Evolutionary conservation across 2,113 vertebrate genomes (phyloP).

Genomic region (Caloenas nicobarica): DNA sequence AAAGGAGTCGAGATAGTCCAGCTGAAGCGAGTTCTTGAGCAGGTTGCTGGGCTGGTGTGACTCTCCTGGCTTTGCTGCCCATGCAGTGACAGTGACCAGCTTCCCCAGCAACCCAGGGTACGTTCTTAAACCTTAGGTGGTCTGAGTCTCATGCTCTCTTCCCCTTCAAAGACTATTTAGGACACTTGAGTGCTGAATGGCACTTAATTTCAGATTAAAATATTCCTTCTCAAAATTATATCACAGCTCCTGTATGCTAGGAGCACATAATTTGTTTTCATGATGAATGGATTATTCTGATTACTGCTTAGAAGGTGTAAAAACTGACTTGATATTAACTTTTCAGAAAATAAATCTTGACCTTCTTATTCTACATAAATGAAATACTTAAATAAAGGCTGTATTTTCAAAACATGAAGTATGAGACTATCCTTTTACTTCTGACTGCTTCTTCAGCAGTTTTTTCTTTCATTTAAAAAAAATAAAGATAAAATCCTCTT

Average conservation of each 20-base stretch:
- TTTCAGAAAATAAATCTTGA: neutral
- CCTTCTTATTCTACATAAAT: neutral
- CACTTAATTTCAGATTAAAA: neutral
- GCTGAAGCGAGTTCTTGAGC: neutral
- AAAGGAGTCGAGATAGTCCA: rapidly evolving
- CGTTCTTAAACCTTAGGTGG: rapidly evolving
- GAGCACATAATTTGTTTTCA: neutral
- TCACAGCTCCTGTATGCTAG: neutral
- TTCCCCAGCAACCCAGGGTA: neutral
- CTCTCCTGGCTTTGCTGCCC: neutral
- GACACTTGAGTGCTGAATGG: neutral
- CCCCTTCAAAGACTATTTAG: neutral
- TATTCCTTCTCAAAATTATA: neutral
- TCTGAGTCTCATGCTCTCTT: rapidly evolving
- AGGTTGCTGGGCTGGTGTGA: neutral
- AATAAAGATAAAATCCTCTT: rapidly evolving
- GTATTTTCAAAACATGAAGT: neutral
- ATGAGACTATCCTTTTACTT: neutral
- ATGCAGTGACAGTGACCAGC: neutral
- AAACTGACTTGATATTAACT: neutral
- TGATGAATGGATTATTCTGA: neutral
- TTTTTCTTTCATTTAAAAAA: neutral
- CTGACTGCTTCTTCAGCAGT: neutral
- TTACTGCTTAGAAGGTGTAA: neutral
- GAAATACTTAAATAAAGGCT: neutral